Evolutionary conservation across 2,797 vertebrate species (phyloP).

Genomic region (Tiaroga cobitis): DNA sequence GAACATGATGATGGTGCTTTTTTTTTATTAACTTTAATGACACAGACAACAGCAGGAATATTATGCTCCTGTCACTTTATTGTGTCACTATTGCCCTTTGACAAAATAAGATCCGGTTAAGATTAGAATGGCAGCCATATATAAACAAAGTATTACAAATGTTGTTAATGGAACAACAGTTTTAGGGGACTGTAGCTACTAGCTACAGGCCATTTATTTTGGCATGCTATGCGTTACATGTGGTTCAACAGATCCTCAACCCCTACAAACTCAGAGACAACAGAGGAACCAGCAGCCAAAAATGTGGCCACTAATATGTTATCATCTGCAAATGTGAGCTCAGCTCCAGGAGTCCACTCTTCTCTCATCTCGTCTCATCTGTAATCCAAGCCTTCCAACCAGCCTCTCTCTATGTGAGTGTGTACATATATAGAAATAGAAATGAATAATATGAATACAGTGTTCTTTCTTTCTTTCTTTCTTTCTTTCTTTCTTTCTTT

Average conservation of each 20-base stretch:
- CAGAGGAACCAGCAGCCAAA: slow-evolving; percentile 12
- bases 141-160: not conserved
- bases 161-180: slow-evolving; percentile 34
- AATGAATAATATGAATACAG: slow-evolving; percentile 17
- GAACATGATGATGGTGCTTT: too few relatives aligned
- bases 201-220: slow-evolving; percentile 19
- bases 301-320: slow-evolving; percentile 37
- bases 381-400: slow-evolving; percentile 24
- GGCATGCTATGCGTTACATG: not conserved
- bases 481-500: too few relatives aligned
- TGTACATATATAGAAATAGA: slow-evolving; percentile 25
- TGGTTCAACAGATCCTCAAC: slow-evolving; percentile 44
- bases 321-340: slow-evolving; percentile 42
- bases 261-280: slow-evolving; percentile 34
- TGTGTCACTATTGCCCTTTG: not conserved
- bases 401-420: not conserved
- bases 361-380: slow-evolving; percentile 12
- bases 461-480: too few relatives aligned
- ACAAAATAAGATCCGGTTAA: not conserved
- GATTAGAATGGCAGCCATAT: slow-evolving; percentile 3
- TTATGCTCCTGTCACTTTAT: too few relatives aligned
- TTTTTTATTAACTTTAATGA: too few relatives aligned
- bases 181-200: slow-evolving; percentile 22
- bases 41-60: too few relatives aligned
- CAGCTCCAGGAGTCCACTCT: slow-evolving; percentile 44